Evolutionary conservation across 1,140 invertebrate species (phyloP), one percentile per base, ranked within the genome.

Genomic region (Ceratosolen solmsi): DNA sequence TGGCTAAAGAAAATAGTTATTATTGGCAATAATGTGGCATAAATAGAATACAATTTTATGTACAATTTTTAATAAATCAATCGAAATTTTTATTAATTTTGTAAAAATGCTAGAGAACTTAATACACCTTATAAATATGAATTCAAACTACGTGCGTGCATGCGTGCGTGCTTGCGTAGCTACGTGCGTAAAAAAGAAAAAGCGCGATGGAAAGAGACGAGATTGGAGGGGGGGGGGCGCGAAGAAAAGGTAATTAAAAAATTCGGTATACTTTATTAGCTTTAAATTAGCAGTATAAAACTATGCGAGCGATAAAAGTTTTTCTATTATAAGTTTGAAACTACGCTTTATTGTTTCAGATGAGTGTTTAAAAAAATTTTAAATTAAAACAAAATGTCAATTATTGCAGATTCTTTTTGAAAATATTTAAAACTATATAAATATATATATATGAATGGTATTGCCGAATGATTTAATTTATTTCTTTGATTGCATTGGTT

Each of bases 291-390:
- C 25, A 71, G 70, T 30, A 49, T 46, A 25, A 49, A 71, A 71
- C n/a, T 46, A 36, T 25, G 68, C 20, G 49, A 71, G 25, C 1
- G 38, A 17, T 27, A 71, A 71, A 71, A 71, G 70, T 71, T 71
- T 71, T 71, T 71, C 68, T 71, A 71, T 71, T 71, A 71, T 49
- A 71, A 71, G 41, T 71, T 71, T 49, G 70, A 49, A 9, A 25
- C 41, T 71, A 22, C 4, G 41, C 20, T 70, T 25, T 71, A 13
- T 30, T 71, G 9, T 71, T 49, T 13, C 38, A 71, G 0, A 49
- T 30, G 25, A 71, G 2, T 49, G n/a, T n/a, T n/a, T n/a, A n/a
- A n/a, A n/a, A n/a, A n/a, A n/a, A n/a, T n/a, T n/a, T n/a, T n/a
- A n/a, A 68, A 68, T 68, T 38, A 20, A 33, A 63, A 63, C 60